Evolutionary conservation across 1,140 invertebrate genomes (phyloP).

Genomic region (Proctacanthus coquilletti): DNA sequence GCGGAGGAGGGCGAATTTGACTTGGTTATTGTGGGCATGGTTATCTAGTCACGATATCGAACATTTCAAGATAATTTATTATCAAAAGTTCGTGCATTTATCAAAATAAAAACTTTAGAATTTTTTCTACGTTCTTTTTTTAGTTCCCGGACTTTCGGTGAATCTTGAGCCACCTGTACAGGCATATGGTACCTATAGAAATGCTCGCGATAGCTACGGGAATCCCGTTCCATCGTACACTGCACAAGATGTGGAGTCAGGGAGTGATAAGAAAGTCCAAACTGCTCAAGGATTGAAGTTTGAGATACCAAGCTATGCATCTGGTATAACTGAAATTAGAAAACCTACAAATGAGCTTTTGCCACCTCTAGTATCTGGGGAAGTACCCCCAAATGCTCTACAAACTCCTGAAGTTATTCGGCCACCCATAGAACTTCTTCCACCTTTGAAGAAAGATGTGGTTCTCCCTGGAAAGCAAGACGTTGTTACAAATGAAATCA

Average conservation of each 20-base stretch:
- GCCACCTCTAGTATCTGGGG: conserved; percentile 17
- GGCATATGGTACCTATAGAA: neutral
- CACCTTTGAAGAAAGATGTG: neutral
- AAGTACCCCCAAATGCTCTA: neutral
- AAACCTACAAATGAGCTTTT: conserved; percentile 23
- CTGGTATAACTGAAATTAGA: conserved; percentile 26
- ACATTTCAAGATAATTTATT: no score
- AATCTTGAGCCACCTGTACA: neutral
- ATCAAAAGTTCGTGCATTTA: no score
- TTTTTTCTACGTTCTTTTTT: no score
- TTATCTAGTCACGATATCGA: no score
- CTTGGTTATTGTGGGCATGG: no score
- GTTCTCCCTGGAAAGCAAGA: neutral
- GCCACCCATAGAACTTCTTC: neutral
- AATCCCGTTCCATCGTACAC: conserved; percentile 20
- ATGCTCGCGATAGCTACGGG: conserved; percentile 20
- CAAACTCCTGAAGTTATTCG: neutral
- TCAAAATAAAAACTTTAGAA: no score
- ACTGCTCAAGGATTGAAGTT: conserved; percentile 23
- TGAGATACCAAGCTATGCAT: conserved; percentile 28
- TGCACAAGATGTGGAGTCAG: conserved; percentile 25
- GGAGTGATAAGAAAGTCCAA: conserved; percentile 21
- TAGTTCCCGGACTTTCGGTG: no score
- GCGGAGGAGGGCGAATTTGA: no score
- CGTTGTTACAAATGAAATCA: neutral